Percentiles rank a stretch among this genome's conserved stretches.
phyloP scores from a whole-genome alignment of 2,797 vertebrate genomes.

The Lepidocolaptes lacrymiger region DNA sequence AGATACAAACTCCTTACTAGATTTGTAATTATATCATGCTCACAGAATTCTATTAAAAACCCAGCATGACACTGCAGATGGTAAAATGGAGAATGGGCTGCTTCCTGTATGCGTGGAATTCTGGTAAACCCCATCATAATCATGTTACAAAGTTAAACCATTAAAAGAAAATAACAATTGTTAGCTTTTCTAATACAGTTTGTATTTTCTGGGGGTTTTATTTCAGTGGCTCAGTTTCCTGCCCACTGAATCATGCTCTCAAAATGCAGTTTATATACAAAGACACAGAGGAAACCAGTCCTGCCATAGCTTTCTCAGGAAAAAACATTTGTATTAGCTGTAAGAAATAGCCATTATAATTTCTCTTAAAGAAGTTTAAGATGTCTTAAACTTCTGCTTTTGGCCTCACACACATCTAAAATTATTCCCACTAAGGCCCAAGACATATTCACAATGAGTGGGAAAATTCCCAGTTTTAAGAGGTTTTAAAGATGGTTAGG shows the following conservation, averaged over 20 bases:
- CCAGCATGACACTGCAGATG: constrained; percentile 7
- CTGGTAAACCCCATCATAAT: constrained; percentile 44
- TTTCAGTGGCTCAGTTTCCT: constrained; percentile 41
- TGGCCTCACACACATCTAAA: not conserved
- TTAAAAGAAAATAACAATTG: constrained; percentile 37
- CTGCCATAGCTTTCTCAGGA: not conserved
- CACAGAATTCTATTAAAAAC: constrained; percentile 55
- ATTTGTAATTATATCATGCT: constrained; percentile 40
- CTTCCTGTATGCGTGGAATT: constrained; percentile 2
- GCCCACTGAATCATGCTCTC: not conserved
- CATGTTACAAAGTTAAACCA: not conserved
- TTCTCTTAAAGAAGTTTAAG: not conserved
- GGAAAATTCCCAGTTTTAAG: not conserved
- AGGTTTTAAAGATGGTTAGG: not conserved
- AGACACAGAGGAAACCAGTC: not conserved
- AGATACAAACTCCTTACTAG: not conserved
- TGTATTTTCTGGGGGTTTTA: constrained; percentile 24
- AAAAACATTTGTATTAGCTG: not conserved
- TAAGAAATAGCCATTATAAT: not conserved
- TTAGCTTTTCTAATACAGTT: constrained; percentile 16
- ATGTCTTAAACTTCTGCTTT: not conserved
- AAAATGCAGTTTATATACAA: constrained; percentile 1
- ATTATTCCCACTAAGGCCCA: not conserved
- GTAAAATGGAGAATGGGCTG: constrained; percentile 35
- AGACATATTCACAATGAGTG: not conserved